Percentiles rank a stretch among this genome's conserved stretches.
phyloP scores from a whole-genome alignment of 2,113 vertebrate genomes.

The Rallus limicola region DNA sequence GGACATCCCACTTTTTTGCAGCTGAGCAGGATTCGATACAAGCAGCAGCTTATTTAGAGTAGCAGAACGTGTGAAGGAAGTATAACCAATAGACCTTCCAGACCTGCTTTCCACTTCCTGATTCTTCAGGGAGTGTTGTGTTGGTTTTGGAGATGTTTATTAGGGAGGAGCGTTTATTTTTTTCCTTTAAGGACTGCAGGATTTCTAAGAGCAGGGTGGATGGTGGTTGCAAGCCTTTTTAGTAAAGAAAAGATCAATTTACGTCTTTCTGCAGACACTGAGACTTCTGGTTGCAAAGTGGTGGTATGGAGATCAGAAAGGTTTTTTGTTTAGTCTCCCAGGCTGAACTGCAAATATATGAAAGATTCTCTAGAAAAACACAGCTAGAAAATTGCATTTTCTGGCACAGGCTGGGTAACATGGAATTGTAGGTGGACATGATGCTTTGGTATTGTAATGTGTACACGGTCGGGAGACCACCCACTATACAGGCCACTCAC shows the following conservation, averaged over 20 bases:
- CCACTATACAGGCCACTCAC: neutral
- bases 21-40: neutral
- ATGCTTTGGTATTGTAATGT: neutral
- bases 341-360: neutral
- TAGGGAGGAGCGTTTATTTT: neutral
- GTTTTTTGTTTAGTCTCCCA: neutral
- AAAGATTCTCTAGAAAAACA: neutral
- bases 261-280: neutral
- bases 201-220: neutral
- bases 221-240: neutral
- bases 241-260: neutral
- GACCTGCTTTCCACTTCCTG: neutral
- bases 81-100: neutral
- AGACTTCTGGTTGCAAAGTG: neutral
- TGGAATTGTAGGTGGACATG: neutral
- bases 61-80: neutral
- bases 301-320: neutral
- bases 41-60: neutral
- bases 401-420: neutral
- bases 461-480: neutral
- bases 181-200: neutral
- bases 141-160: conserved; percentile 34
- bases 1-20: neutral
- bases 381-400: neutral
- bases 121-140: conserved; percentile 13